Base-by-base conservation (phyloP, 2,113 vertebrate genomes). In the Ranitomeya variabilis region DNA sequence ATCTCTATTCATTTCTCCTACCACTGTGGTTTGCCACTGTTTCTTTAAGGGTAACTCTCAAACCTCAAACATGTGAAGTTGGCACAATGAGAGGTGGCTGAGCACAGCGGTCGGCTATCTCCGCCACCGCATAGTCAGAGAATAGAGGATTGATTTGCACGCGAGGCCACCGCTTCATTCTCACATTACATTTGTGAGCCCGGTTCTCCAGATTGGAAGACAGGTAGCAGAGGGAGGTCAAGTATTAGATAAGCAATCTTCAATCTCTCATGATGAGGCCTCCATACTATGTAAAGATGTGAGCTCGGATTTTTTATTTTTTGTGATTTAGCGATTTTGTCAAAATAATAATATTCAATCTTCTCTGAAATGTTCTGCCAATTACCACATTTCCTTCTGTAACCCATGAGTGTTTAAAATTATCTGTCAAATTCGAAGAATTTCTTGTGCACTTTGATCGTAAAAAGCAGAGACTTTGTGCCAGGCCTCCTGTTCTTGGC, bases 311-410 rank as follows among this genome's bases (percentile, higher is more conserved):
- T 13, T 31, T 26, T 71, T 71, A 31, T 26, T 26, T 69, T 5
- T 21, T 67, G n/a, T 80, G 86, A 80, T 87, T 87, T 87, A 87
- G 62, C 31, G 77, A 82, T 74, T 71, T 55, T 87, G 66, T 57
- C 66, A 71, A 31, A 81, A 59, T 16, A 31, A 87, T 73, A 87
- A 87, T 81, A 71, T 73, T 87, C 64, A 55, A 82, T 82, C 78
- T 87, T 62, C 86, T 82, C 23, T 7, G 54, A 74, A 60, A 71
- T 73, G 7, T 26, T 52, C 54, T 74, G n/a, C 51, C 79, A 82
- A 82, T 74, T 73, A 73, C 51, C 21, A 45, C 66, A 87, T 87
- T 74, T 74, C 79, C 52, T 60, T 74, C 67, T 60, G 86, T 57
- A 69, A 57, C 54, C 76, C 60, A 10, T 2, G 26, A 66, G 15